A percentile compares a stretch with the other conserved stretches of the same genome.
Evolutionary conservation across 2,113 vertebrate genomes (phyloP).

Genomic region (Aldabrachelys gigantea): DNA sequence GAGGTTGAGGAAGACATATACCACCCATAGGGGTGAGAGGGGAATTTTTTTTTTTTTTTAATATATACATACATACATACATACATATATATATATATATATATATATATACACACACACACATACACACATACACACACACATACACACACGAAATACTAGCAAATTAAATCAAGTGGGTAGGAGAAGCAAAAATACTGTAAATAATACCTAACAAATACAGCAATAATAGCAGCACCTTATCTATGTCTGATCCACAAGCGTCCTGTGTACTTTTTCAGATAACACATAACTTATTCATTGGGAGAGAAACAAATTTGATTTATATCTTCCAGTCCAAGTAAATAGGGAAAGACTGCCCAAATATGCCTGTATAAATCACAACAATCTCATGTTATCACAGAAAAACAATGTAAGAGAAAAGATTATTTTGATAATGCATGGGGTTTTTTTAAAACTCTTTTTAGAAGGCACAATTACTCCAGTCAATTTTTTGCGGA

Average conservation of each 20-base stretch:
- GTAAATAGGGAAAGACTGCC: neutral
- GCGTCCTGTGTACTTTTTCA: neutral
- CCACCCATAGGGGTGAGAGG: too few species aligned
- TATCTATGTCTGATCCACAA: neutral
- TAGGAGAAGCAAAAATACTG: neutral
- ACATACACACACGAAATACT: neutral
- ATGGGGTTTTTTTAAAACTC: neutral
- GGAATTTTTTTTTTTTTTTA: too few species aligned
- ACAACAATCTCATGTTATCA: neutral
- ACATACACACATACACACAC: rapidly evolving
- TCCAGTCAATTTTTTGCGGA: neutral
- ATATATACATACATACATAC: too few species aligned
- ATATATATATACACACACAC: rapidly evolving
- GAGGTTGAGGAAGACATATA: too few species aligned
- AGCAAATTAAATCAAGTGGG: neutral
- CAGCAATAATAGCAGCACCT: neutral
- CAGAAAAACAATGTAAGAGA: neutral
- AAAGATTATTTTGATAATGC: neutral
- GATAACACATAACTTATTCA: neutral
- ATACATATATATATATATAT: too few species aligned
- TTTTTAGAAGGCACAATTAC: neutral
- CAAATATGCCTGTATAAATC: neutral
- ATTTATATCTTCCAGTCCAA: neutral
- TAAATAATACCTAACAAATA: neutral
- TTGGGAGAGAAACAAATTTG: neutral